Percentiles rank a stretch among this genome's conserved stretches.
Evolutionary conservation across 2,797 vertebrate genomes (phyloP).

Genomic region (Australoheros facetus): DNA sequence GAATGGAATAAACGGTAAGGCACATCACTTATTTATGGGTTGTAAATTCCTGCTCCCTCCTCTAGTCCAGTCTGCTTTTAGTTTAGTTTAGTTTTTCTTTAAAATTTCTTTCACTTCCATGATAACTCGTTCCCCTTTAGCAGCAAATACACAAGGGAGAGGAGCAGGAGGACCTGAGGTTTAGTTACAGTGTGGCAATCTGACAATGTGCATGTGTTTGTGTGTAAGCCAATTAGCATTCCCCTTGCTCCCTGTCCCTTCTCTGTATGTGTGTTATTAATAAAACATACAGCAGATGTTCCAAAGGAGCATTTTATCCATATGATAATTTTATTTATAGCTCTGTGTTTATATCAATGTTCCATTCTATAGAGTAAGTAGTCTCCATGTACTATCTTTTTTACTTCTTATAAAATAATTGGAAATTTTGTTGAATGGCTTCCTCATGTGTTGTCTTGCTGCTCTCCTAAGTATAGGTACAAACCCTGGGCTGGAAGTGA

Average conservation of each 20-base stretch:
- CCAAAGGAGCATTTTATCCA: constrained; percentile 46
- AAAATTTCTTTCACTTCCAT: constrained; percentile 15
- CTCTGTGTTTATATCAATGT: neutral
- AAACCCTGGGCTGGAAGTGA: neutral
- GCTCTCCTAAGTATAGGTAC: neutral
- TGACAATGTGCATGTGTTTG: constrained; percentile 40
- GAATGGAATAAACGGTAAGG: constrained; percentile 29
- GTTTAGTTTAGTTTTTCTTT: neutral
- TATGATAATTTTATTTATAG: constrained; percentile 40
- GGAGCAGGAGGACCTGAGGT: constrained; percentile 42
- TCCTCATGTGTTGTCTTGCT: neutral
- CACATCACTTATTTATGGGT: constrained; percentile 78
- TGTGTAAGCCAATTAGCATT: constrained; percentile 66
- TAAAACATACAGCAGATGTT: constrained; percentile 65
- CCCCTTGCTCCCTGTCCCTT: constrained; percentile 59
- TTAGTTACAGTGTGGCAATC: constrained; percentile 58
- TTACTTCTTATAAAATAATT: neutral
- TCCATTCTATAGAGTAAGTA: neutral
- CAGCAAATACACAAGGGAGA: constrained; percentile 16
- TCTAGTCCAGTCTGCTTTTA: constrained; percentile 1
- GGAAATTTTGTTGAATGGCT: neutral
- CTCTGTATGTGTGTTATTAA: constrained; percentile 60
- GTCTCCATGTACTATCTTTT: neutral
- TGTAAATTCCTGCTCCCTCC: constrained; percentile 56
- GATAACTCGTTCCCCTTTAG: neutral